phyloP scores from a whole-genome alignment of 2,797 vertebrate species.

The Lateolabrax maculatus region DNA sequence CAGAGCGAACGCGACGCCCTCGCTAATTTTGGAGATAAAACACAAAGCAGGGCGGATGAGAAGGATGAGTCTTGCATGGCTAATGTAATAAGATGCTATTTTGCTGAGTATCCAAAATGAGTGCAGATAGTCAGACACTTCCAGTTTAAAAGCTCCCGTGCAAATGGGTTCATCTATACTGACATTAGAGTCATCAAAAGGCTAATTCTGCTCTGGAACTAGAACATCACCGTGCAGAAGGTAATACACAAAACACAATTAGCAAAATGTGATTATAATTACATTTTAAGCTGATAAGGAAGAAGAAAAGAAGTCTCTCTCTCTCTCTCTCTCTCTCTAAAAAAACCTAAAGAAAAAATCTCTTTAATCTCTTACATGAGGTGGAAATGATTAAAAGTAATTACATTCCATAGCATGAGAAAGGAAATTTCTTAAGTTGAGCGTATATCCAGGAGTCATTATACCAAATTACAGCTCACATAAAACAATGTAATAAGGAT shows the following conservation, averaged over 20 bases:
- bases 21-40: conserved; percentile 44
- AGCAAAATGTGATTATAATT: conserved; percentile 47
- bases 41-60: conserved; percentile 24
- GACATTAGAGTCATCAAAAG: conserved; percentile 36
- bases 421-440: conserved; percentile 30
- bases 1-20: neutral
- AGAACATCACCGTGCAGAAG: conserved; percentile 12
- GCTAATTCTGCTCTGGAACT: conserved; percentile 14
- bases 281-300: conserved; percentile 36
- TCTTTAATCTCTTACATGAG: conserved; percentile 49
- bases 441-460: conserved; percentile 24
- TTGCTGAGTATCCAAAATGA: conserved; percentile 48
- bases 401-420: conserved; percentile 42
- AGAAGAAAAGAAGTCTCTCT: no score
- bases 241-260: conserved; percentile 40
- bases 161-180: conserved; percentile 23
- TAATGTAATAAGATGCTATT: conserved; percentile 47
- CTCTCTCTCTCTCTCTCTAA: no score
- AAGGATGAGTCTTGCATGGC: conserved; percentile 31
- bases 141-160: conserved; percentile 11
- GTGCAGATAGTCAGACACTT: conserved; percentile 18
- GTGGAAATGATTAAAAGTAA: conserved; percentile 51
- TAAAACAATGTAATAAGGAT: conserved; percentile 21
- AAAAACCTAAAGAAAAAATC: conserved; percentile 48
- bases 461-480: conserved; percentile 26